phyloP scores from a whole-genome alignment of 1,140 invertebrate species.

The Harpegnathos saltator region DNA sequence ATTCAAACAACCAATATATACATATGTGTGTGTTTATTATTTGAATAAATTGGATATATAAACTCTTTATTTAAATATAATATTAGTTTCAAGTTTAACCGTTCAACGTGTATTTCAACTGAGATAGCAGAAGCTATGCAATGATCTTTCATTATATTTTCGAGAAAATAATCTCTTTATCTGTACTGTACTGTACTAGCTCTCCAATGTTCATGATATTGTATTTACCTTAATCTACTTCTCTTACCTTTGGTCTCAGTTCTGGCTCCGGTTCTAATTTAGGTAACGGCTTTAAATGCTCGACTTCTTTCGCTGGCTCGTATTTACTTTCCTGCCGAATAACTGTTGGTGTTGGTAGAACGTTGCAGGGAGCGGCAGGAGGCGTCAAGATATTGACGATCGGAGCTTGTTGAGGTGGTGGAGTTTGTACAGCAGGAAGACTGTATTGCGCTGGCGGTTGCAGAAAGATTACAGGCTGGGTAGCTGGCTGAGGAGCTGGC shows the following conservation, averaged over 20 bases:
- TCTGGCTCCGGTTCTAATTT: background rate
- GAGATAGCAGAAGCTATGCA: too few relatives aligned
- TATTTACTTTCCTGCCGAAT: background rate
- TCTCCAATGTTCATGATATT: too few relatives aligned
- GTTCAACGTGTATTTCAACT: too few relatives aligned
- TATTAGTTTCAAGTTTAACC: too few relatives aligned
- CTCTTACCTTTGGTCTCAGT: background rate
- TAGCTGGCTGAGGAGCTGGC: background rate
- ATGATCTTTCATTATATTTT: too few relatives aligned
- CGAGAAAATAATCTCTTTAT: background rate
- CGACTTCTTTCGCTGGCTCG: background rate
- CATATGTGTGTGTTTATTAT: too few relatives aligned
- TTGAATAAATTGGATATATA: too few relatives aligned
- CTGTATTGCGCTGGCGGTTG: too few relatives aligned
- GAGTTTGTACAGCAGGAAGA: background rate
- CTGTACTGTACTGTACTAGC: background rate
- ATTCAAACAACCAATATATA: too few relatives aligned
- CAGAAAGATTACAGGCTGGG: background rate
- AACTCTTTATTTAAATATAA: too few relatives aligned
- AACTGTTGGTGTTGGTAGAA: background rate
- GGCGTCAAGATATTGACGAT: conserved; percentile 15
- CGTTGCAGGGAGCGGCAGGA: background rate
- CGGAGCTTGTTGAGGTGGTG: background rate
- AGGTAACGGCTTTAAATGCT: background rate
- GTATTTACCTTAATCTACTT: background rate